These are phyloP conservation scores for Magallana nippona DNA, from an alignment of 2,888 invertebrate species.

Conservation along the genomic window DNA sequence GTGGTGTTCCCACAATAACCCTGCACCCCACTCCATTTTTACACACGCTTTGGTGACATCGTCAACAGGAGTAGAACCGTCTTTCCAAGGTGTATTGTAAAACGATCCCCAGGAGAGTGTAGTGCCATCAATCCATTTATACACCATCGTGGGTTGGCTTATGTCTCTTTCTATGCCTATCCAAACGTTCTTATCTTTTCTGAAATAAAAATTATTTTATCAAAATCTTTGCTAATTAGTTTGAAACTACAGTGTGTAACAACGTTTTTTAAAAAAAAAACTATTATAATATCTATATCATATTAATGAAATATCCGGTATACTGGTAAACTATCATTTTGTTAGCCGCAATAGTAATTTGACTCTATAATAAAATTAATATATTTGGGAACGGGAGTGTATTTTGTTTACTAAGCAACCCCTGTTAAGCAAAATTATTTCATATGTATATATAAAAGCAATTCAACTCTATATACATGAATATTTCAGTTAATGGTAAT, in stretches of 20 bases:
- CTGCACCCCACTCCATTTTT: not conserved
- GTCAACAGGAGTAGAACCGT: not conserved
- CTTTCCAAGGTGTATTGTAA: not conserved
- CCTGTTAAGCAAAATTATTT: too few relatives aligned
- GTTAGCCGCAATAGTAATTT: not conserved
- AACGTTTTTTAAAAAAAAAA: too few relatives aligned
- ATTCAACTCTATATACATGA: too few relatives aligned
- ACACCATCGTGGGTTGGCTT: not conserved
- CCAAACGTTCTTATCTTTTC: not conserved
- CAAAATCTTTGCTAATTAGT: not conserved
- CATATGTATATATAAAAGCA: too few relatives aligned
- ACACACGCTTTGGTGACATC: constrained; percentile 1
- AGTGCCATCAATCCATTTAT: constrained; percentile 10
- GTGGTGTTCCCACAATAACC: not conserved
- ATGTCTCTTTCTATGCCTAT: constrained; percentile 3
- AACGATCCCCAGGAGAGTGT: not conserved
- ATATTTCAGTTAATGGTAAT: too few relatives aligned
- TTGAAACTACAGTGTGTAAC: too few relatives aligned
- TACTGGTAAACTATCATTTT: not conserved
- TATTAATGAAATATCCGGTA: too few relatives aligned
- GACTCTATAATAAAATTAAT: too few relatives aligned
- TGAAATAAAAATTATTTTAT: too few relatives aligned
- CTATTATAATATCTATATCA: too few relatives aligned
- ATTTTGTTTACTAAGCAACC: too few relatives aligned
- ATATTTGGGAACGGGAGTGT: too few relatives aligned